Conservation (phyloP, 2,797 vertebrate genomes). For the Neosilurus hyrtlii region DNA sequence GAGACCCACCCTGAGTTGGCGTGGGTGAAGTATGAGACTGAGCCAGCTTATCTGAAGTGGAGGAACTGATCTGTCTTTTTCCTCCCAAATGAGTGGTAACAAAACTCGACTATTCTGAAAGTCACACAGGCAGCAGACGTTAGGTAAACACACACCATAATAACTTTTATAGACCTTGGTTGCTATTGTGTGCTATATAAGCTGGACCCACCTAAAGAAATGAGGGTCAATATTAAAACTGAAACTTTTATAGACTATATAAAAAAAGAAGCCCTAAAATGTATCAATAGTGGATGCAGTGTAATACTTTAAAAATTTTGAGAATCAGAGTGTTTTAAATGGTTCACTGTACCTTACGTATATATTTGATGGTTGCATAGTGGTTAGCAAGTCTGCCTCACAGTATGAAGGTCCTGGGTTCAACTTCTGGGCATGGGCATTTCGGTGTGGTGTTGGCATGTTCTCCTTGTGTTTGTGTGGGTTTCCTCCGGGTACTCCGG, state of each 20-base stretch:
- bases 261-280: neutral
- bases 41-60: conserved; percentile 59
- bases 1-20: conserved; percentile 53
- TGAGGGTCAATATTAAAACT: neutral
- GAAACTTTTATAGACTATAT: neutral
- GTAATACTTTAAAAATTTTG: neutral
- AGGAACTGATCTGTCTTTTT: conserved; percentile 51
- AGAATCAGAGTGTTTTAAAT: neutral
- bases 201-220: conserved; percentile 40
- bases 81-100: conserved; percentile 46
- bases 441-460: too few relatives aligned
- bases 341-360: neutral
- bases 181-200: conserved; percentile 39
- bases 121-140: conserved; percentile 51
- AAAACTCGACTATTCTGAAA: conserved; percentile 45
- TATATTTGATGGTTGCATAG: too few relatives aligned
- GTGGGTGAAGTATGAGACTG: conserved; percentile 59
- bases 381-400: too few relatives aligned
- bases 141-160: conserved; percentile 40
- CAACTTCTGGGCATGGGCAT: too few relatives aligned
- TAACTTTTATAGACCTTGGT: neutral
- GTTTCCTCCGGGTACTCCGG: too few relatives aligned
- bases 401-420: too few relatives aligned
- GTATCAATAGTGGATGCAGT: neutral
- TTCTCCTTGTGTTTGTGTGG: too few relatives aligned